These are phyloP conservation scores for Poecile montanus DNA, from an alignment of 2,797 vertebrate species.

Conservation along the genomic window DNA sequence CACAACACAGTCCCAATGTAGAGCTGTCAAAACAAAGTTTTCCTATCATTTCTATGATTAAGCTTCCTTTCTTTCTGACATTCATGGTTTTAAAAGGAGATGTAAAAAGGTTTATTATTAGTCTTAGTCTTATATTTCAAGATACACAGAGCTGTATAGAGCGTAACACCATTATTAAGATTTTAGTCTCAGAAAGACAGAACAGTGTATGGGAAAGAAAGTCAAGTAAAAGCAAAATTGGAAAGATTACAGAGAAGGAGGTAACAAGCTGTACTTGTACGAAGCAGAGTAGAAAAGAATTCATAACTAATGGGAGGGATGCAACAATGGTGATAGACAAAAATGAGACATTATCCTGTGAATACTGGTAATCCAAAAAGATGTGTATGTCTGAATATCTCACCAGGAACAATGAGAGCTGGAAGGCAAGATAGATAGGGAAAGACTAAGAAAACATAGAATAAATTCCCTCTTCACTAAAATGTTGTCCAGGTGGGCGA, in stretches of 20 bases:
- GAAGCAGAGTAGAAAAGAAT: not conserved
- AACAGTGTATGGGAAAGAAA: not conserved
- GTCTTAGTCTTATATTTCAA: not conserved
- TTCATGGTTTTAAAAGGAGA: conserved; percentile 2
- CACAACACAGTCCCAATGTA: not conserved
- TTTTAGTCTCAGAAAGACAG: conserved; percentile 2
- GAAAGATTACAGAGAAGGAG: conserved; percentile 24
- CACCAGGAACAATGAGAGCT: not conserved
- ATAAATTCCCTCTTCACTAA: not conserved
- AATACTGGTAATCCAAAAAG: not conserved
- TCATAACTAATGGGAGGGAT: not conserved
- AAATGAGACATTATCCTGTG: not conserved
- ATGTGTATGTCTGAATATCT: not conserved
- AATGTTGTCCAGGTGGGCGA: not conserved
- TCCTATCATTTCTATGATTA: not conserved
- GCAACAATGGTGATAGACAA: not conserved
- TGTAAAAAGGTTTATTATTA: conserved; percentile 13
- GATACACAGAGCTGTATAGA: not conserved
- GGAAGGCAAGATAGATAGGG: not conserved
- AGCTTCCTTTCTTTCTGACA: conserved; percentile 13
- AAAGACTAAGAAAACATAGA: not conserved
- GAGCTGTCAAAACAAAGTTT: not conserved
- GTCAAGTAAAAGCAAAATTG: conserved; percentile 4
- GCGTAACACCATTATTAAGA: conserved; percentile 9
- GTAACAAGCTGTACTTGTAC: conserved; percentile 10